A percentile compares a stretch with the other conserved stretches of the same genome.
Conservation (phyloP, 2,113 vertebrate genomes). For the Todiramphus chloris region DNA sequence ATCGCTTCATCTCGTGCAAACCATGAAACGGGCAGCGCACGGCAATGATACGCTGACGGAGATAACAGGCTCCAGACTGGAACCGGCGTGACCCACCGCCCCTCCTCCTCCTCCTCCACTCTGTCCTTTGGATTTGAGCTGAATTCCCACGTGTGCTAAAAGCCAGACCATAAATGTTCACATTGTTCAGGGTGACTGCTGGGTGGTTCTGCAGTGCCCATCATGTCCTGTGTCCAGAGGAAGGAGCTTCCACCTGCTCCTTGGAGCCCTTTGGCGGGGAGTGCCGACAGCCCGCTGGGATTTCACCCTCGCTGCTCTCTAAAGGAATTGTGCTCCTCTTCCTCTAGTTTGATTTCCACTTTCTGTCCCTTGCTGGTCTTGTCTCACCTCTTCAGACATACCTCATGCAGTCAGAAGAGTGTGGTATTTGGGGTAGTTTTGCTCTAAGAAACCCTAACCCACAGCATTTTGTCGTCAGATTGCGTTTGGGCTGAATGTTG, state of each 20-base stretch:
- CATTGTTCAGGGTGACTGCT: background rate
- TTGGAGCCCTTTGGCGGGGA: background rate
- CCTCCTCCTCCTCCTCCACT: background rate
- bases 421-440: background rate
- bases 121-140: background rate
- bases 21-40: background rate
- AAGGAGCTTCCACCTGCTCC: background rate
- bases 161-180: background rate
- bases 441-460: background rate
- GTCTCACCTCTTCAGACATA: background rate
- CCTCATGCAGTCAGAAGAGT: background rate
- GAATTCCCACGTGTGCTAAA: background rate
- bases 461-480: background rate
- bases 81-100: background rate
- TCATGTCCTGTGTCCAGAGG: background rate
- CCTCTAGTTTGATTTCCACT: background rate
- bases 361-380: background rate
- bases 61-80: background rate
- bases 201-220: background rate
- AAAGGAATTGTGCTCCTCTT: background rate
- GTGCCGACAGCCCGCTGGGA: accelerated
- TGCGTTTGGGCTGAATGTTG: background rate
- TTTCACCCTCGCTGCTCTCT: background rate
- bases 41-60: background rate
- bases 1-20: background rate